Evolutionary conservation across 2,888 invertebrate genomes (phyloP), one percentile per base, ranked within the genome.

Genomic region (Dicyrtoma fusca): DNA sequence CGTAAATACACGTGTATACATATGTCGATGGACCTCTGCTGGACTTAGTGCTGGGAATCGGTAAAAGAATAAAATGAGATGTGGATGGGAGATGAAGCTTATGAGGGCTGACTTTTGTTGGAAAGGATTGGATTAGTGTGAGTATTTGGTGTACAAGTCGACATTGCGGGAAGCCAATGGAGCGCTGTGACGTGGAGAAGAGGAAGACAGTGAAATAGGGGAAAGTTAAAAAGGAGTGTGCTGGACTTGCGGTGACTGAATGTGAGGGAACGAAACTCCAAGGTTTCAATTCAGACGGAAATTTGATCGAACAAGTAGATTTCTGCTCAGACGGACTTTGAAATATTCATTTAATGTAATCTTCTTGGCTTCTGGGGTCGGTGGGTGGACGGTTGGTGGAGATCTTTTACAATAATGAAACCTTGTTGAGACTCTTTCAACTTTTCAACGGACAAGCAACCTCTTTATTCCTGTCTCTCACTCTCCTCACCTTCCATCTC

Each of bases 321-420:
- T 53, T 53, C 19, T 53, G 53, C 53, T 17, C 19, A 53, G 53
- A 17, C 53, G 53, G 53, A 53, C 53, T 21, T 53, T 53, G 53
- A 53, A 19, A 53, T 53, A 53, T 53, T 53, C 53, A 53, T 17
- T 21, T 17, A 17, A 17, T 49, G n/a, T 49, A 49, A 49, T 49
- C 49, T 13, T 49, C 17, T 49, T n/a, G n/a, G n/a, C 49, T 34
- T 34, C 4, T 34, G 34, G 34, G 34, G 34, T 34, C 8, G 34
- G 34, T 34, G 3, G 34, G 11, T n/a, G 49, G 49, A 4, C 11
- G 3, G 17, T 3, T 49, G 14, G 49, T 49, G 17, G n/a, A 49
- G 3, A n/a, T 17, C 5, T 17, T 49, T 21, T 19, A 53, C 53
- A 53, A 53, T 21, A 53, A 14, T 10, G 21, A 53, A 19, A 53